Evolutionary conservation across 2,797 vertebrate genomes (phyloP), one percentile per base, ranked within the genome.

Genomic region (Schizothorax lantsangensis): DNA sequence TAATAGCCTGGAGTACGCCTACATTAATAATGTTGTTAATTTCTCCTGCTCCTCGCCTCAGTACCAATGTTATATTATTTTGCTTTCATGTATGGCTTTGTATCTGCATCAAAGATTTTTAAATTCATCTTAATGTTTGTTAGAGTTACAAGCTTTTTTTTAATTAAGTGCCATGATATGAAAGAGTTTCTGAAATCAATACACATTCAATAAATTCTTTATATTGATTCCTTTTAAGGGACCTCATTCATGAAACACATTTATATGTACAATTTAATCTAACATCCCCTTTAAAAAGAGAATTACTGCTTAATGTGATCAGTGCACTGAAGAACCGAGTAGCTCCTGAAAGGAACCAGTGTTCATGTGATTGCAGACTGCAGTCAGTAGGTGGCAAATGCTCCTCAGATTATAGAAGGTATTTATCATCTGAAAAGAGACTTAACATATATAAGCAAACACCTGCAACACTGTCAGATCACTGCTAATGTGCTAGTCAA

Each of bases 361-460:
- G 47, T 86, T 89, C 83, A 88, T 94, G 94, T 92, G 92, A 93
- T 95, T 92, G 88, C 94, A 88, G 45, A 43, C 26, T 90, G 64
- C 90, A 88, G 94, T 92, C 95, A 94, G 94, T 89, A 95, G 95
- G 92, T 93, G 95, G 95, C 94, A 95, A 95, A 95, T 36, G 90
- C 90, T 93, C 93, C 92, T 93, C 91, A 91, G 89, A 93, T 93
- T 81, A 49, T 89, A 89, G 47, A 69, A 69, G 17, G 17, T 36
- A 5, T 21, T 7, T 36, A 38, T 69, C 8, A 17, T 69, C 66
- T 69, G 33, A 69, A 17, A 38, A 21, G 33, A 38, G 62, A 33
- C 26, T 30, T 66, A 14, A 30, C 62, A 64, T 23, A 23, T 38
- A 21, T 3, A 19, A 69, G 33, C 33, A 38, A 21, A 38, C 33